phyloP scores from a whole-genome alignment of 2,797 vertebrate genomes.

The Sorex maritimensis region DNA sequence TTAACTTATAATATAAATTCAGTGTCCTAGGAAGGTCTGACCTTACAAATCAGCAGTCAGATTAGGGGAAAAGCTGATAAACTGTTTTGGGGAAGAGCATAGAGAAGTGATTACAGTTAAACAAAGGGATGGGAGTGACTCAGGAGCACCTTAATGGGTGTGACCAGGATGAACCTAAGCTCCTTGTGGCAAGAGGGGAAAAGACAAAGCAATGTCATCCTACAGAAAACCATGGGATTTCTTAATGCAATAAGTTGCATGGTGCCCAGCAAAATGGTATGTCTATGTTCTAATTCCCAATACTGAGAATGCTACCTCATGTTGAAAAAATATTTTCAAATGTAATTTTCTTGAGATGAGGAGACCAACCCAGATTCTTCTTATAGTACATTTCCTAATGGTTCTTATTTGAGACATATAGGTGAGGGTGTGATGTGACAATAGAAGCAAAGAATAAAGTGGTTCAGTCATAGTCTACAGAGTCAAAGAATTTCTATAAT shows the following conservation, averaged over 20 bases:
- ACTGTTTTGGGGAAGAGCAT: too few species aligned
- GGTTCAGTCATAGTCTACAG: not conserved
- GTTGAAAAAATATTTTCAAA: not conserved
- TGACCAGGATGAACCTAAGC: too few species aligned
- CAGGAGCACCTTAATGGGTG: too few species aligned
- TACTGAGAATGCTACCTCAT: not conserved
- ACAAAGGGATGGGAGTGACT: too few species aligned
- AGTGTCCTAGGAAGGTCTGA: too few species aligned
- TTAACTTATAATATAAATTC: too few species aligned
- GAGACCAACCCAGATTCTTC: not conserved
- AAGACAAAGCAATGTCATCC: too few species aligned
- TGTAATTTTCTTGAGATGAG: conserved; percentile 17
- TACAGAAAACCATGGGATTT: not conserved
- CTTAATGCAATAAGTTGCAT: not conserved
- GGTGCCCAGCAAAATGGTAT: not conserved
- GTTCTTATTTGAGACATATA: not conserved
- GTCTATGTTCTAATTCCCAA: not conserved
- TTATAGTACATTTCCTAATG: not conserved
- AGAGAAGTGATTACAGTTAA: too few species aligned
- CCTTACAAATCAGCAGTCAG: too few species aligned
- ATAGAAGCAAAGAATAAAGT: not conserved
- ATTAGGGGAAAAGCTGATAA: too few species aligned
- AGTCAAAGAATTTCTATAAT: not conserved
- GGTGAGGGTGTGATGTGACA: not conserved
- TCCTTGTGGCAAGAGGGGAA: too few species aligned